Evolutionary conservation across 1,140 invertebrate genomes (phyloP).

Genomic region (Trichoplusia ni): DNA sequence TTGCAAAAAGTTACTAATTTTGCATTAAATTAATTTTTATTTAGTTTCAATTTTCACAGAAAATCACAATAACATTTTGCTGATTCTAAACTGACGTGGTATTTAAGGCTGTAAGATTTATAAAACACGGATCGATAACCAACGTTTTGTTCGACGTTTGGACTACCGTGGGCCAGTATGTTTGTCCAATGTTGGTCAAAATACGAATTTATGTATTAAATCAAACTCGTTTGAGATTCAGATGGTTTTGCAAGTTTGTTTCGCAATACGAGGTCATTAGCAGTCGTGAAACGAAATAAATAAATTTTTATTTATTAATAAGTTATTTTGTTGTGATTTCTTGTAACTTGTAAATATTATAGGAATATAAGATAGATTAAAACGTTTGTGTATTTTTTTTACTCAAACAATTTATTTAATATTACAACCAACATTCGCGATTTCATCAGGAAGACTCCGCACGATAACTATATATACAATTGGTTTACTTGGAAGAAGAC

Average conservation of each 20-base stretch:
- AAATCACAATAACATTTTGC: no score
- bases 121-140: background rate
- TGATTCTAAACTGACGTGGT: no score
- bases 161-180: background rate
- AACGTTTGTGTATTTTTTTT: constrained; percentile 11
- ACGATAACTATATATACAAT: no score
- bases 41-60: no score
- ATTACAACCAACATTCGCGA: background rate
- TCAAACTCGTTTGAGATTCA: background rate
- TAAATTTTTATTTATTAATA: constrained; percentile 57
- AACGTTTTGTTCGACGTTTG: background rate
- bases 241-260: background rate
- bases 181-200: background rate
- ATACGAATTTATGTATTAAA: background rate
- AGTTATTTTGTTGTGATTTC: constrained; percentile 68
- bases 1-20: no score
- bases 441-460: background rate
- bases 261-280: constrained; percentile 5
- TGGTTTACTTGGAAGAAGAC: no score
- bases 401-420: constrained; percentile 21
- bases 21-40: no score
- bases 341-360: constrained; percentile 37
- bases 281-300: constrained; percentile 13
- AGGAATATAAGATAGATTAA: constrained; percentile 30
- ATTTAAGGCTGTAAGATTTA: background rate